Conservation (phyloP, 37 sponge, comb jelly and placozoan species). For the Halisarca cf. caerulea region DNA sequence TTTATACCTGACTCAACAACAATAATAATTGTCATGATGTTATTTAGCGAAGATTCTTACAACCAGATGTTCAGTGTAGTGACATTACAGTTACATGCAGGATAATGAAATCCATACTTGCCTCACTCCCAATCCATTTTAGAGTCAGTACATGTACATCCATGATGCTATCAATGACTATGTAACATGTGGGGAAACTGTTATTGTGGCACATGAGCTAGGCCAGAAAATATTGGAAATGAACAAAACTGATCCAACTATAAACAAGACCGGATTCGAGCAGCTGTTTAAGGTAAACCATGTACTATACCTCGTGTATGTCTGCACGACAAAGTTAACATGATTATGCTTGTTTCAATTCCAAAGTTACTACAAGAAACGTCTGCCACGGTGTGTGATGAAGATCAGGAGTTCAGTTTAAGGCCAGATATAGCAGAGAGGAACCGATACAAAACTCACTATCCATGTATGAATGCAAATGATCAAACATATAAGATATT, state of each 20-base stretch:
- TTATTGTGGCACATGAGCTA: slow-evolving; percentile 29
- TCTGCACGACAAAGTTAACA: too few relatives aligned
- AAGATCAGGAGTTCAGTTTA: neutral
- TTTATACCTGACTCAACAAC: too few relatives aligned
- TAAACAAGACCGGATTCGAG: slow-evolving; percentile 49
- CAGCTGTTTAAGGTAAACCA: slow-evolving; percentile 55
- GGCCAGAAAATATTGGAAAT: slow-evolving; percentile 17
- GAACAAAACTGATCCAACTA: slow-evolving; percentile 29
- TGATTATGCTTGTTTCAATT: too few relatives aligned
- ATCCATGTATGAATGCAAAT: neutral
- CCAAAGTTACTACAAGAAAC: neutral
- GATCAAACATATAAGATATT: too few relatives aligned
- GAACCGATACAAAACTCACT: neutral
- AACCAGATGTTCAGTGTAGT: too few relatives aligned
- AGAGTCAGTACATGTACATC: slow-evolving; percentile 75
- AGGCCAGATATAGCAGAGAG: neutral
- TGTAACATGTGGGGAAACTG: slow-evolving; percentile 61
- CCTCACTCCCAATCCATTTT: neutral
- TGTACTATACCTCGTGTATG: neutral
- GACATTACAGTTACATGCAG: too few relatives aligned
- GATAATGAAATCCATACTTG: too few relatives aligned
- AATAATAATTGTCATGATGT: too few relatives aligned
- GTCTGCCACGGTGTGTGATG: neutral
- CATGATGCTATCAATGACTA: slow-evolving; percentile 76
- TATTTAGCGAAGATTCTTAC: too few relatives aligned